Base-by-base conservation (phyloP, 37 sponge, comb jelly and placozoan genomes). In the Geodia barretti region DNA sequence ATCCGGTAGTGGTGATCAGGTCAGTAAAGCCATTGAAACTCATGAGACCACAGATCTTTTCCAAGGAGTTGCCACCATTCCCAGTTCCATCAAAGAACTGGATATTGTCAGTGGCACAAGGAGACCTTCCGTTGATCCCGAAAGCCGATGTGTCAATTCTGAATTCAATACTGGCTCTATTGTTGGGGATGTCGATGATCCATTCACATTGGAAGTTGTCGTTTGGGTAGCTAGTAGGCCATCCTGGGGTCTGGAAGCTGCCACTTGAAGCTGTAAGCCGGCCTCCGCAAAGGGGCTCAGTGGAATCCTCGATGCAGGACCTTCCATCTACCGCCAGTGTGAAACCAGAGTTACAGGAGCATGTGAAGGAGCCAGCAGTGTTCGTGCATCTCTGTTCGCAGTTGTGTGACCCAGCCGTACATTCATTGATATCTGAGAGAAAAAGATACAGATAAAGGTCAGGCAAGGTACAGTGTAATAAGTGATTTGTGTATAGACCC, bases 181-280 rank as follows among this genome's bases (percentile, higher is more conserved):
- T 8, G 32, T 58, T 39, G 19, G 88, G 83, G 1, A 78, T 36
- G 1, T 38, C 34, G 32, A 89, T 83, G 1, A 33, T 83, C 89
- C 89, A 89, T 20, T 73, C 78, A 64, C 84, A 89, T 41, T 83
- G 63, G 0, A 64, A 26, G 19, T 72, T 73, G n/a, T n/a, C n/a
- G 33, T 17, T 47, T 2, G 68, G 67, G 40, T 89, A 89, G 4
- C 75, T 63, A 28, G 61, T 2, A 25, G 79, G 84, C 68, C 78
- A 83, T 31, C 70, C 76, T 2, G 73, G 74, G 29, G 79, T 64
- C 23, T 33, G 20, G 39, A 89, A 54, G 1, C 30, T 4, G 17
- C 84, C 84, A 59, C 25, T 72, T 3, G 7, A 39, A 19, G 14
- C 40, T 0, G 66, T 67, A 2, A 83, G 23, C 24, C 21, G 41